Conservation (phyloP, 1,140 invertebrate species). For the Oedothorax gibbosus region DNA sequence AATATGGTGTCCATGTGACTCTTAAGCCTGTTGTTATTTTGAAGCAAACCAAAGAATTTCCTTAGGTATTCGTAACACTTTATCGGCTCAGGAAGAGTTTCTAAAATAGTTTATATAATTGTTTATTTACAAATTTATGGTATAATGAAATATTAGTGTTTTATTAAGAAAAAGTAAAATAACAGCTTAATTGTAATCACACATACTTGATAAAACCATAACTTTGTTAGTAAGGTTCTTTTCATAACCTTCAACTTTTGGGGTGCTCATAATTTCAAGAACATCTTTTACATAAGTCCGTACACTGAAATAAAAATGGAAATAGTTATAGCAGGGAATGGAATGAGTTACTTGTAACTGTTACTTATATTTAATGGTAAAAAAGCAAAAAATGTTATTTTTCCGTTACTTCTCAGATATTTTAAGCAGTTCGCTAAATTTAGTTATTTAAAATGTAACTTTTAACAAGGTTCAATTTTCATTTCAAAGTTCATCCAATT, state of each 20-base stretch:
- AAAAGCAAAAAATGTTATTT: too few species aligned
- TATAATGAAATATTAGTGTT: constrained; percentile 5
- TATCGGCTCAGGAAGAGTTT: constrained; percentile 85
- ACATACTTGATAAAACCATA: constrained; percentile 56
- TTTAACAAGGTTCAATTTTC: too few species aligned
- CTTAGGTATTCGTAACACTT: constrained; percentile 92
- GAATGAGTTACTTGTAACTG: too few species aligned
- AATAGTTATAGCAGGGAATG: background rate
- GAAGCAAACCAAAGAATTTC: constrained; percentile 77
- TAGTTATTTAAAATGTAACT: too few species aligned
- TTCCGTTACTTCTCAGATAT: too few species aligned
- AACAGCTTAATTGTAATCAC: background rate
- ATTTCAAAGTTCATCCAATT: too few species aligned
- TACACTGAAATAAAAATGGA: constrained; percentile 71
- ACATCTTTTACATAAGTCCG: constrained; percentile 86
- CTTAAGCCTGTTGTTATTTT: constrained; percentile 56
- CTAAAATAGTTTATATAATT: constrained; percentile 38
- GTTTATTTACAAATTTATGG: background rate
- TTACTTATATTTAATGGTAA: too few species aligned
- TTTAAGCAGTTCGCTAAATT: too few species aligned
- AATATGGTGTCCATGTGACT: constrained; percentile 59
- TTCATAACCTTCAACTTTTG: constrained; percentile 46
- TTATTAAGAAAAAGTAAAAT: background rate
- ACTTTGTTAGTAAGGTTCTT: constrained; percentile 50
- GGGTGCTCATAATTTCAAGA: constrained; percentile 73